Evolutionary conservation across 1,140 invertebrate genomes (phyloP), one percentile per base, ranked within the genome.

Genomic region (Drosophila orosa): DNA sequence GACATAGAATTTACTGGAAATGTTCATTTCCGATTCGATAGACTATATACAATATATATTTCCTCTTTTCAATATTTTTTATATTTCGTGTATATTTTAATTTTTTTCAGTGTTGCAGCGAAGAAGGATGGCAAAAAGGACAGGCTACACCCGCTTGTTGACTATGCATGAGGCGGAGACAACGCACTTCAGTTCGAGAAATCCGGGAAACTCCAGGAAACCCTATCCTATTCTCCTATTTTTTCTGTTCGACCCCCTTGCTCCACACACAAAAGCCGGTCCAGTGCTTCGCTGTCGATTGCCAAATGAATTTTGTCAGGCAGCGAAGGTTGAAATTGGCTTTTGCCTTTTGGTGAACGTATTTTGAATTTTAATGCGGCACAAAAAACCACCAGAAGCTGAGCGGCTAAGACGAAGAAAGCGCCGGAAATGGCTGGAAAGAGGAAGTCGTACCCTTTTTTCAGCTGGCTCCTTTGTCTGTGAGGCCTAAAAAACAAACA

Each of bases 321-420:
- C 79, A 87, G 84, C 76, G 75, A 76, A 86, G 83, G 83, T 82
- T 86, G 83, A 86, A 86, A 86, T 86, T 86, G 83, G 83, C 83
- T 82, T 87, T 76, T 86, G 83, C 78, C 79, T 86, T 83, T 86
- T 66, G 83, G 78, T 76, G 67, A 79, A 86, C 76, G 79, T 80
- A 87, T 83, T 87, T 87, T 89, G 83, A 87, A 87, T 87, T 89
- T 83, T 89, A 87, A 87, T 87, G 79, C 66, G 54, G 67, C 55
- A n/a, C 35, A 33, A 47, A 68, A 31, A 74, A 60, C 35, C 22
- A 29, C 13, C 40, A 19, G 29, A n/a, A 48, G 17, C 58, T 3
- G 29, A 1, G 25, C 19, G 15, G 13, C 19, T 7, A 62, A 62
- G 67, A 5, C 7, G 22, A 33, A 19, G 55, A 42, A 35, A 31